A percentile compares a stretch with the other conserved stretches of the same genome.
These are phyloP conservation scores for Yoshiicerus persimilis DNA, from an alignment of 1,140 invertebrate species.

Conservation along the genomic window DNA sequence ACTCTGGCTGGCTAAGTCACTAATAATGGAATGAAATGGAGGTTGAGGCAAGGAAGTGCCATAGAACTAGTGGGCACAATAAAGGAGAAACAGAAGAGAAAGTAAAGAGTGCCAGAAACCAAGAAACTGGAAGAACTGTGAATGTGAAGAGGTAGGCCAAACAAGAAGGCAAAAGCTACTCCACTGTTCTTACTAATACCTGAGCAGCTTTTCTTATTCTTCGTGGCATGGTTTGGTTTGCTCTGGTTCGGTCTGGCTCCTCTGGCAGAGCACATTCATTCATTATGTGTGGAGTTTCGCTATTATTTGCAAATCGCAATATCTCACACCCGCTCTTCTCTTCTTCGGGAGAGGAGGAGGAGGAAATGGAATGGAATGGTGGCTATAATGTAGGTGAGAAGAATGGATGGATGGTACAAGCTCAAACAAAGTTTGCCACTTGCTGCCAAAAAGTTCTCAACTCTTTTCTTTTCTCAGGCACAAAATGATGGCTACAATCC, in stretches of 20 bases:
- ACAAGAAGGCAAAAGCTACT: no score
- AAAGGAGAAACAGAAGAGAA: slow-evolving; percentile 13
- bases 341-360: not conserved
- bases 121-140: not conserved
- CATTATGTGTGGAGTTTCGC: slow-evolving; percentile 24
- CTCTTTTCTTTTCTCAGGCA: slow-evolving; percentile 4
- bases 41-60: not conserved
- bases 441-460: slow-evolving; percentile 34
- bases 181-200: not conserved
- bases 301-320: slow-evolving; percentile 34
- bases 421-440: slow-evolving; percentile 35
- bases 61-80: slow-evolving; percentile 7
- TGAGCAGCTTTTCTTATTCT: not conserved
- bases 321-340: slow-evolving; percentile 5
- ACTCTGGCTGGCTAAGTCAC: slow-evolving; percentile 24
- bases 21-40: slow-evolving; percentile 28
- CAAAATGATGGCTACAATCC: slow-evolving; percentile 36
- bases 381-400: slow-evolving; percentile 32
- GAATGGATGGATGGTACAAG: slow-evolving; percentile 21
- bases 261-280: slow-evolving; percentile 16
- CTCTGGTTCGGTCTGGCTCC: not conserved
- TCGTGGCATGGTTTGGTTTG: no score
- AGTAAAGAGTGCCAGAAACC: slow-evolving; percentile 21
- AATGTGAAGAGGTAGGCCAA: not conserved
- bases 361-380: slow-evolving; percentile 25